Conservation (phyloP, 2,888 invertebrate genomes). For the Caenorhabditis zanzibari region DNA sequence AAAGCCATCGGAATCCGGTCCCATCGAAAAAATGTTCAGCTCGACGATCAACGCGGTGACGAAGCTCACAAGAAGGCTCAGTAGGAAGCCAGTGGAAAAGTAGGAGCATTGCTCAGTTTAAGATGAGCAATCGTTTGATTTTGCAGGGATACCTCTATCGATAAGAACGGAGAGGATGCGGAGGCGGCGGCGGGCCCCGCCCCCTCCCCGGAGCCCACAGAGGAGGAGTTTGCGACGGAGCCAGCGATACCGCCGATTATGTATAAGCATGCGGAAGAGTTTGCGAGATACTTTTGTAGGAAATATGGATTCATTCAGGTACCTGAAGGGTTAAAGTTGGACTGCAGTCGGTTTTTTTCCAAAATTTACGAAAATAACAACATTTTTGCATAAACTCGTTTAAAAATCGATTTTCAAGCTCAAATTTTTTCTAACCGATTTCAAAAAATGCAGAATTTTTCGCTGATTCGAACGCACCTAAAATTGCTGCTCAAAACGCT, state of each 20-base stretch:
- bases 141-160: slow-evolving; percentile 29
- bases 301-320: slow-evolving; percentile 38
- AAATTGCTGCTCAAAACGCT: no score
- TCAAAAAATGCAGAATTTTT: no score
- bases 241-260: slow-evolving; percentile 34
- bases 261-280: slow-evolving; percentile 58
- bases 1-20: slow-evolving; percentile 36
- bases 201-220: background rate
- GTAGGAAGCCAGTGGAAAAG: slow-evolving; percentile 28
- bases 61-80: slow-evolving; percentile 28
- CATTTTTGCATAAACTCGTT: no score
- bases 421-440: no score
- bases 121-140: no score
- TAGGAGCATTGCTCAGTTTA: background rate
- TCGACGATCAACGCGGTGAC: slow-evolving; percentile 43
- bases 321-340: no score
- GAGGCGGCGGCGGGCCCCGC: background rate
- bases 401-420: no score
- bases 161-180: slow-evolving; percentile 8
- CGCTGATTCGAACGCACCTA: no score
- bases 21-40: slow-evolving; percentile 51
- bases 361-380: no score
- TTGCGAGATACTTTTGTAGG: slow-evolving; percentile 38
- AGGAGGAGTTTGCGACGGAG: slow-evolving; percentile 6
- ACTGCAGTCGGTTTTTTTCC: no score